These are phyloP conservation scores for Ophiothrix spiculata DNA, from an alignment of 35 echinoderm and acorn worm species.

Conservation along the genomic window DNA sequence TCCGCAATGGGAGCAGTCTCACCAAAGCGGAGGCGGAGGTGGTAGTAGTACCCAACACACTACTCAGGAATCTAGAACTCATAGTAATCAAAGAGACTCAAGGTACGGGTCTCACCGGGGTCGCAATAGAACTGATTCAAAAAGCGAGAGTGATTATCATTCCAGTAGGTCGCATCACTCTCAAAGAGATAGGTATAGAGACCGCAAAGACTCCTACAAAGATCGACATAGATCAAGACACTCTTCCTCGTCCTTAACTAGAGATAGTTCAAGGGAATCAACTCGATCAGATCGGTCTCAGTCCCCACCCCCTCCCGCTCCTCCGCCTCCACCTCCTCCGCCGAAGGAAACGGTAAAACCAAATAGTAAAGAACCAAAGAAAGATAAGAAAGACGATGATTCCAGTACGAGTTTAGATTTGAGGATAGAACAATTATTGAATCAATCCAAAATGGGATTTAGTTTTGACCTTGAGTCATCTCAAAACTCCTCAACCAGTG, in stretches of 20 bases:
- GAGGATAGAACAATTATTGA: conserved; percentile 63
- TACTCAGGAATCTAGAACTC: not conserved
- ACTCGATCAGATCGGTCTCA: not conserved
- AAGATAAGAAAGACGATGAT: conserved; percentile 44
- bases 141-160: not conserved
- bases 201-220: not conserved
- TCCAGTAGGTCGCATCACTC: conserved; percentile 4
- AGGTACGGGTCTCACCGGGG: not conserved
- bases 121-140: not conserved
- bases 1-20: not conserved
- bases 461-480: conserved; percentile 50
- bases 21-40: no score
- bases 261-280: conserved; percentile 2
- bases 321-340: conserved; percentile 1
- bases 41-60: not conserved
- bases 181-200: conserved; percentile 4
- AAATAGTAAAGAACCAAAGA: not conserved
- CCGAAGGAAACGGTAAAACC: conserved; percentile 36
- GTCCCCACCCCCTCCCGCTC: not conserved
- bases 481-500: conserved; percentile 11
- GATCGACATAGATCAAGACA: not conserved
- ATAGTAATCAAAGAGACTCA: not conserved
- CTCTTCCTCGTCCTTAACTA: not conserved
- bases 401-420: conserved; percentile 64
- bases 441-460: conserved; percentile 44